Conservation (phyloP, 2,888 invertebrate species). For the Brenthis daphne region DNA sequence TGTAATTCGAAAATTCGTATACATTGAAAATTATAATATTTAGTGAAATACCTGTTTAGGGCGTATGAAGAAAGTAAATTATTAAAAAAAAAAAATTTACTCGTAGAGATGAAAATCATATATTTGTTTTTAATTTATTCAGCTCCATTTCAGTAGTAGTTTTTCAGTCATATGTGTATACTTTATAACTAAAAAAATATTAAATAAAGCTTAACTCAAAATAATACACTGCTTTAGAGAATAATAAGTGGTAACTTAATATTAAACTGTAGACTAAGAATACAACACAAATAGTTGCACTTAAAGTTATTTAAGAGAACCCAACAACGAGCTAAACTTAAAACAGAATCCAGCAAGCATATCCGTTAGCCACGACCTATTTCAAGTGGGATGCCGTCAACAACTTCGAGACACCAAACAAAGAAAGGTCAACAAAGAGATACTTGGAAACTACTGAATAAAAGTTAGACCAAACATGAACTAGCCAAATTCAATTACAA, state of each 20-base stretch:
- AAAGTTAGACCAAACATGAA: conserved; percentile 23
- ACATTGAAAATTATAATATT: too few species aligned
- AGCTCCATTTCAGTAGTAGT: too few species aligned
- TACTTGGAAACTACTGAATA: conserved; percentile 29
- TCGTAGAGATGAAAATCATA: too few species aligned
- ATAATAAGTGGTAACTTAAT: not conserved
- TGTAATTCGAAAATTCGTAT: too few species aligned
- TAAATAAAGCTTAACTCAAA: too few species aligned
- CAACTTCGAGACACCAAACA: conserved; percentile 35
- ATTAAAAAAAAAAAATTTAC: too few species aligned
- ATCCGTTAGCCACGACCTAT: conserved; percentile 27
- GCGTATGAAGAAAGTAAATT: too few species aligned
- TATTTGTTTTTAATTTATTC: too few species aligned
- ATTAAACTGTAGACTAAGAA: not conserved
- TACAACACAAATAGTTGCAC: not conserved
- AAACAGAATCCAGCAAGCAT: conserved; percentile 29
- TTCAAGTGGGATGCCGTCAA: conserved; percentile 25
- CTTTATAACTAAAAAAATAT: too few species aligned
- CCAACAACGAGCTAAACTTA: conserved; percentile 10
- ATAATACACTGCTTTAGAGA: not conserved
- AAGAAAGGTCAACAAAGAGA: conserved; percentile 35
- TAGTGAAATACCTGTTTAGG: too few species aligned
- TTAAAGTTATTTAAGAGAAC: conserved; percentile 5
- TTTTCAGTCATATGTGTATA: too few species aligned
- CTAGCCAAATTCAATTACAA: conserved; percentile 52